These are phyloP conservation scores for Drosophila pachea DNA, from an alignment of 1,140 invertebrate species.

Conservation along the genomic window DNA sequence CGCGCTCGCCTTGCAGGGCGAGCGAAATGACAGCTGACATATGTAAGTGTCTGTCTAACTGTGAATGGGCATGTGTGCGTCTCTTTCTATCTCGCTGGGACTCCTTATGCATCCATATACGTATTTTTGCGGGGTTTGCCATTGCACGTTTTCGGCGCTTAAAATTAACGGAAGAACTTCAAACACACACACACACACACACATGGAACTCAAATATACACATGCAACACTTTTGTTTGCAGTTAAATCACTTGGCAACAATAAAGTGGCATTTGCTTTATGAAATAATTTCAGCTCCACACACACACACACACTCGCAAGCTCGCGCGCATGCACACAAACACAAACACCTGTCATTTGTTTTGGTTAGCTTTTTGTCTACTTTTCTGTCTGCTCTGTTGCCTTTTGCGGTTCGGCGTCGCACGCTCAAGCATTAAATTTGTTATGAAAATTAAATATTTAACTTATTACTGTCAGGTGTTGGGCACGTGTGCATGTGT, in stretches of 20 bases:
- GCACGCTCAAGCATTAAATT: slow-evolving; percentile 52
- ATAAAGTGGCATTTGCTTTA: slow-evolving; percentile 70
- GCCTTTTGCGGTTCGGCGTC: slow-evolving; percentile 44
- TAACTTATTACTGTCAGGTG: slow-evolving; percentile 37
- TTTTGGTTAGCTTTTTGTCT: slow-evolving; percentile 21
- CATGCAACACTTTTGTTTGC: slow-evolving; percentile 28
- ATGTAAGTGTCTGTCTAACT: slow-evolving; percentile 63
- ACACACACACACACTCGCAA: slow-evolving; percentile 1
- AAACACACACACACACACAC: slow-evolving; percentile 4
- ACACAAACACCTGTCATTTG: slow-evolving; percentile 28
- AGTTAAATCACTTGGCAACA: slow-evolving; percentile 77
- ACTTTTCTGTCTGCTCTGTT: slow-evolving; percentile 1
- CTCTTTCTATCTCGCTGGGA: slow-evolving; percentile 24
- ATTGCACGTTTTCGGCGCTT: slow-evolving; percentile 42
- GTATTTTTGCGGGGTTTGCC: slow-evolving; percentile 5
- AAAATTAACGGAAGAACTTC: slow-evolving; percentile 44
- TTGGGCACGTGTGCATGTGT: slow-evolving; percentile 8
- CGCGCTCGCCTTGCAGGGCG: slow-evolving; percentile 25
- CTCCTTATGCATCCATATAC: slow-evolving; percentile 7
- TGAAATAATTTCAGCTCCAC: slow-evolving; percentile 57
- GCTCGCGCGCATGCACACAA: slow-evolving; percentile 1
- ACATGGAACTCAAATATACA: not conserved
- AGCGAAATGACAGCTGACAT: slow-evolving; percentile 74
- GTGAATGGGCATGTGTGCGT: slow-evolving; percentile 16
- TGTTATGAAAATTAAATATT: slow-evolving; percentile 70